Base-by-base conservation (phyloP, 2,113 vertebrate genomes). In the Tichodroma muraria region DNA sequence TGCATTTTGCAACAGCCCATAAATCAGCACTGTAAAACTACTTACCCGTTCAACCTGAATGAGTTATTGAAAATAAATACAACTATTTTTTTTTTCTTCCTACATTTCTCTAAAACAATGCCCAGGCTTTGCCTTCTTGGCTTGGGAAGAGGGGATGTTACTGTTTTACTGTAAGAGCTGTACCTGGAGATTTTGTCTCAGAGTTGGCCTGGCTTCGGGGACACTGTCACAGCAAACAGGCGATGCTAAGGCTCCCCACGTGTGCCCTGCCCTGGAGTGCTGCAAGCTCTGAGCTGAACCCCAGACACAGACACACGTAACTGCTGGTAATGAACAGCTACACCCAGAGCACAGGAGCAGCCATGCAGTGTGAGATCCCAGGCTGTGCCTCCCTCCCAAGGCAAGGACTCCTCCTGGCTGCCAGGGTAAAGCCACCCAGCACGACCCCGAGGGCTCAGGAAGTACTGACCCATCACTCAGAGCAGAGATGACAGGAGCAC, bases 21-120 rank as follows among this genome's bases (percentile, higher is more conserved):
- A 88, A 93, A 94, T 92, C 87, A 89, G 76, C 35, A 83, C 6
- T 63, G 60, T 84, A 81, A 80, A 95, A 65, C 89, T 65, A 94
- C 69, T 81, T 90, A 76, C n/a, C 33, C 3, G 0, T 89, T 89
- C 89, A 57, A 87, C 79, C 54, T 15, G 38, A 61, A 92, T 23
- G 40, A 85, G 56, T 77, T 80, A 77, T 13, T 65, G 91, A 96
- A 93, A 94, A 95, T 66, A 91, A 88, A 91, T 88, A 83, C 73
- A 84, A 70, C 24, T 50, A 18, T 64, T 83, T 78, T 66, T 65
- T 72, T 80, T 84, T 90, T 13, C 42, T 71, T 71, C 33, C 78
- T 63, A 54, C 52, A 54, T 85, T 71, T 89, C 70, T 63, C 60
- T 35, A 42, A 87, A 87, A 80, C 54, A 80, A 77, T 13, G 11